Evolutionary conservation across 1,140 invertebrate species (phyloP).

Genomic region (Drosophila kohkoa): DNA sequence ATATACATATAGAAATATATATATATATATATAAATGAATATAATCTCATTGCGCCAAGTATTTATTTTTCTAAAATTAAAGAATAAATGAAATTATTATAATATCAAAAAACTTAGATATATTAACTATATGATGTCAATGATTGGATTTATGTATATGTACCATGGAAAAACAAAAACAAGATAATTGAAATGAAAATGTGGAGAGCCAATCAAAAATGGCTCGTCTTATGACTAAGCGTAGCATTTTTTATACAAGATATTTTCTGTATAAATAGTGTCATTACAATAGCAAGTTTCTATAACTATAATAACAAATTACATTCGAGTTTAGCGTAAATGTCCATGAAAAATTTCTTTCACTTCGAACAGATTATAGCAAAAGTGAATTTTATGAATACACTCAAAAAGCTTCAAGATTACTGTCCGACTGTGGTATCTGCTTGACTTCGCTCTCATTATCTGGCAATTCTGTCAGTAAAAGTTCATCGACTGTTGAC

Average conservation of each 20-base stretch:
- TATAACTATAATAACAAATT: constrained; percentile 48
- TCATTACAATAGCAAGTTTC: constrained; percentile 11
- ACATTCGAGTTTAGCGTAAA: constrained; percentile 32
- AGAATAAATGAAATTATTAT: constrained; percentile 25
- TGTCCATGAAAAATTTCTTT: background rate
- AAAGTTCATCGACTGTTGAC: background rate
- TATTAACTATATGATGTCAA: constrained; percentile 5
- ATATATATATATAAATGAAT: background rate
- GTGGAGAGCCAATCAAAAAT: background rate
- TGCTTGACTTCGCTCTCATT: background rate
- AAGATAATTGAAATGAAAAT: constrained; percentile 11
- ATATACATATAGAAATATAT: background rate
- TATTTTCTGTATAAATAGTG: background rate
- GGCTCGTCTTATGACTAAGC: constrained; percentile 17
- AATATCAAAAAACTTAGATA: constrained; percentile 10
- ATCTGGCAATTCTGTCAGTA: background rate
- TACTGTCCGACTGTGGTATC: background rate
- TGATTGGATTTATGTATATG: background rate
- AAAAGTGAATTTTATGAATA: background rate
- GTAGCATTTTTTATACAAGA: constrained; percentile 1
- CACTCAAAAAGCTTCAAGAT: background rate
- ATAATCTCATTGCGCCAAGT: constrained; percentile 38
- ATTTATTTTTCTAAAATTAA: constrained; percentile 26
- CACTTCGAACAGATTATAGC: background rate
- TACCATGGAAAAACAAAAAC: constrained; percentile 24